Evolutionary conservation across 2,113 vertebrate species (phyloP).

Genomic region (Scopus umbretta): DNA sequence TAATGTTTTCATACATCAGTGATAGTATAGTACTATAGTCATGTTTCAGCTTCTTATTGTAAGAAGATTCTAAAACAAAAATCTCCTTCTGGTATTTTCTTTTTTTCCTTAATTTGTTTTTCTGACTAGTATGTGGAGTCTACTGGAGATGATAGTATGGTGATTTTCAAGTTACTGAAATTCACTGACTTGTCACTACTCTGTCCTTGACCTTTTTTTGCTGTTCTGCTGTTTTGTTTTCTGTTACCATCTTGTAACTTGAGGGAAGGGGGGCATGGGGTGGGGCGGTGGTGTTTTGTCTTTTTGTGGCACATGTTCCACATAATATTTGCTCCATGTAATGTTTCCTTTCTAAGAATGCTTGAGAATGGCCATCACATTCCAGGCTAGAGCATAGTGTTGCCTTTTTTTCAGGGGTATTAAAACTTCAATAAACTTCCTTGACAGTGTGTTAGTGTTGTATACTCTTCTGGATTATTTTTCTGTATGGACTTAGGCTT

Average conservation of each 20-base stretch:
- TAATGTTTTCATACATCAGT: neutral
- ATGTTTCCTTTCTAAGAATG: neutral
- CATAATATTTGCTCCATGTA: neutral
- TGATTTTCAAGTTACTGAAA: neutral
- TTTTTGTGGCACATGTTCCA: fast-evolving
- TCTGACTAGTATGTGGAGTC: neutral
- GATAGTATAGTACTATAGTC: neutral
- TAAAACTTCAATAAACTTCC: neutral
- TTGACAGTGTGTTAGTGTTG: neutral
- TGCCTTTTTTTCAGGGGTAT: neutral
- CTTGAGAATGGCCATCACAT: fast-evolving
- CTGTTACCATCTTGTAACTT: neutral
- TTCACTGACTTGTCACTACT: fast-evolving
- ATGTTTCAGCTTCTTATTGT: neutral
- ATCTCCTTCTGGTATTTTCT: fast-evolving
- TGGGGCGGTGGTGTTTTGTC: neutral
- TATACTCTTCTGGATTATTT: fast-evolving
- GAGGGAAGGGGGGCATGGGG: no score
- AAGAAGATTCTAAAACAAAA: neutral
- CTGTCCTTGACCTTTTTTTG: neutral
- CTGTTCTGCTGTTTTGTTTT: neutral
- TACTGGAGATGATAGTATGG: fast-evolving
- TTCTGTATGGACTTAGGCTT: neutral
- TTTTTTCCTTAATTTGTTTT: neutral
- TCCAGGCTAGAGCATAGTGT: neutral